These are phyloP conservation scores for Seriola dumerili DNA, from an alignment of 2,113 vertebrate genomes.

Conservation along the genomic window DNA sequence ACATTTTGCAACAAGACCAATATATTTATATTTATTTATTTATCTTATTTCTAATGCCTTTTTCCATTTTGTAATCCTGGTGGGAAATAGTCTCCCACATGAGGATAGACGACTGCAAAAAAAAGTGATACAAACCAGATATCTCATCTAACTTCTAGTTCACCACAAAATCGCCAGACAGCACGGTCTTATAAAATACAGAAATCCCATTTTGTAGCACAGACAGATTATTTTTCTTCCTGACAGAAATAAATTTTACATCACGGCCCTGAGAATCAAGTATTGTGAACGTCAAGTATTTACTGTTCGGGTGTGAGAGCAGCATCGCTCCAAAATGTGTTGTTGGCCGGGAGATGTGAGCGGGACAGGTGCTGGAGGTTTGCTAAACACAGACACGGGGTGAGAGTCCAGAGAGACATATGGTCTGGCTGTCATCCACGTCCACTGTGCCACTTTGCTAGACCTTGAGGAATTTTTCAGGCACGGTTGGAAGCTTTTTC, in stretches of 20 bases:
- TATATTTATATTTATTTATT: not conserved
- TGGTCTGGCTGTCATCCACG: slow-evolving; percentile 56
- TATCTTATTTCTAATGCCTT: slow-evolving; percentile 18
- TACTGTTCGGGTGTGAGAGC: slow-evolving; percentile 16
- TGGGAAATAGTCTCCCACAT: not conserved
- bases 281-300: not conserved
- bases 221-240: slow-evolving; percentile 11
- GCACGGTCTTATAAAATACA: not conserved
- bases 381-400: slow-evolving; percentile 48
- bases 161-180: slow-evolving; percentile 6
- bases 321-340: slow-evolving; percentile 13
- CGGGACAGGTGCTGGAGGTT: slow-evolving; percentile 53
- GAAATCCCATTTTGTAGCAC: slow-evolving; percentile 8
- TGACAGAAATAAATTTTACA: slow-evolving; percentile 21
- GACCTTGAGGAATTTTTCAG: slow-evolving; percentile 73
- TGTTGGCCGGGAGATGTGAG: slow-evolving; percentile 35
- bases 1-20: not conserved
- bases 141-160: slow-evolving; percentile 28
- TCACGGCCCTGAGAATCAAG: slow-evolving; percentile 7
- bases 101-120: not conserved
- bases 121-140: slow-evolving; percentile 6
- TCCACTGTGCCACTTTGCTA: slow-evolving; percentile 54
- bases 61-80: not conserved
- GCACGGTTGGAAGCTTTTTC: slow-evolving; percentile 54
- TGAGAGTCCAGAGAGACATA: slow-evolving; percentile 59